Conservation (phyloP, 2,888 invertebrate genomes). For the Ashinkailepas kermadecensis region DNA sequence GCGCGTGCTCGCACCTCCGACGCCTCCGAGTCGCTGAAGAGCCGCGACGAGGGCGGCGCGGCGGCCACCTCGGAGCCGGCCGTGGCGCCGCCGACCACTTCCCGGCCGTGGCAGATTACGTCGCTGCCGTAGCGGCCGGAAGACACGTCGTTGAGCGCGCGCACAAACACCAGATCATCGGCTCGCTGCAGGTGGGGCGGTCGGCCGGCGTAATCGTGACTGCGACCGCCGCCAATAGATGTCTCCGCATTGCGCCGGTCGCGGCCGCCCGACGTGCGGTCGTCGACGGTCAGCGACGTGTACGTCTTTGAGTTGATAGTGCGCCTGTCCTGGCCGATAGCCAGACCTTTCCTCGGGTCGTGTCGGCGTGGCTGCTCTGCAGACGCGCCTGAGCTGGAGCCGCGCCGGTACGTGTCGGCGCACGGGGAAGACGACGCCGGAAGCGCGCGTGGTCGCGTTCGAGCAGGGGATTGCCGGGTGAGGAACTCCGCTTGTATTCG, state of each 20-base stretch:
- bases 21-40: background rate
- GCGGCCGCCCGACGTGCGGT: background rate
- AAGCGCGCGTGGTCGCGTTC: no score
- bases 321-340: background rate
- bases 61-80: background rate
- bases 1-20: background rate
- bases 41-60: background rate
- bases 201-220: background rate
- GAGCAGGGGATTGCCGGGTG: no score
- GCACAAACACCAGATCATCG: background rate
- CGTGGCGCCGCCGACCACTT: background rate
- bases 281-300: background rate
- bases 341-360: no score
- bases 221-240: background rate
- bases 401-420: background rate
- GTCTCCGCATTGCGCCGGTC: background rate
- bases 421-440: no score
- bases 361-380: no score
- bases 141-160: background rate
- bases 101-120: background rate
- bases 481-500: background rate
- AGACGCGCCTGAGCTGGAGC: background rate
- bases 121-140: background rate
- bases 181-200: background rate
- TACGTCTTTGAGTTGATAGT: background rate